These are phyloP conservation scores for Sebastes taczanowskii DNA, from an alignment of 2,797 vertebrate genomes.

Conservation along the genomic window DNA sequence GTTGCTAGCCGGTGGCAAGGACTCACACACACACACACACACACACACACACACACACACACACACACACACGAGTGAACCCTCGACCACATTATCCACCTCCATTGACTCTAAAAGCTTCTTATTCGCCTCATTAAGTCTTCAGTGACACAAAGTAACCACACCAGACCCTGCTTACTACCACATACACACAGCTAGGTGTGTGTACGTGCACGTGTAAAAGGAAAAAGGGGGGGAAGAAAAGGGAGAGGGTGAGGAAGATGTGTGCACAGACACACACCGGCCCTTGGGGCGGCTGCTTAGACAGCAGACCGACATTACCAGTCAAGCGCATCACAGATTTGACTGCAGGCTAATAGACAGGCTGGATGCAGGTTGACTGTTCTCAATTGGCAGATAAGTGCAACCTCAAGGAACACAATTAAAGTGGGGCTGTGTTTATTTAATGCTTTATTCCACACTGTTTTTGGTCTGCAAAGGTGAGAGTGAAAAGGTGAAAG, in stretches of 20 bases:
- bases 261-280: slow-evolving; percentile 38
- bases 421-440: slow-evolving; percentile 19
- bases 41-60: slow-evolving; percentile 24
- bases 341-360: slow-evolving; percentile 64
- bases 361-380: slow-evolving; percentile 48
- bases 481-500: neutral
- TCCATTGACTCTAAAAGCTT: slow-evolving; percentile 84
- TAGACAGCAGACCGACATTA: slow-evolving; percentile 67
- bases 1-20: slow-evolving; percentile 55
- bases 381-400: slow-evolving; percentile 25
- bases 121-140: slow-evolving; percentile 83
- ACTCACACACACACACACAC: slow-evolving; percentile 41
- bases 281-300: slow-evolving; percentile 59
- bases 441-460: slow-evolving; percentile 18
- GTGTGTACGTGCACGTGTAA: neutral
- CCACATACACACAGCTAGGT: slow-evolving; percentile 24
- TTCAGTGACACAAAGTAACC: slow-evolving; percentile 80
- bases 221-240: neutral
- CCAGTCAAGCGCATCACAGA: slow-evolving; percentile 59
- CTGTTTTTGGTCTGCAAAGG: neutral
- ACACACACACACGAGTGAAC: slow-evolving; percentile 63
- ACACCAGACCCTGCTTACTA: slow-evolving; percentile 62
- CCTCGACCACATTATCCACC: slow-evolving; percentile 75
- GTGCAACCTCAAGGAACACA: slow-evolving; percentile 31
- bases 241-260: neutral